Conservation (phyloP, 2,113 vertebrate genomes). For the Charadrius vociferus region DNA sequence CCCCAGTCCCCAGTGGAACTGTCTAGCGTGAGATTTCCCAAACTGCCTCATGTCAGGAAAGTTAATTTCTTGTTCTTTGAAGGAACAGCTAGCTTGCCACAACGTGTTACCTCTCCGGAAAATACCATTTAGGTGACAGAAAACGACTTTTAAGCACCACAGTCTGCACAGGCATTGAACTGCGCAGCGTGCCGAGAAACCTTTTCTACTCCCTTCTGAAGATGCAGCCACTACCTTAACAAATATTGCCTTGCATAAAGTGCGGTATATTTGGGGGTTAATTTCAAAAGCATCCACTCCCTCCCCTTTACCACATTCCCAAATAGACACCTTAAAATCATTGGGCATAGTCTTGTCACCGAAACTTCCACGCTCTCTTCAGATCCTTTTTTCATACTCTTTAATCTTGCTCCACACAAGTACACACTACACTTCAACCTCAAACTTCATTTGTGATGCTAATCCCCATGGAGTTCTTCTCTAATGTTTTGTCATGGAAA, state of each 20-base stretch:
- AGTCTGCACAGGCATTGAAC: not conserved
- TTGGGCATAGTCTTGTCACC: not conserved
- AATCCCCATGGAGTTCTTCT: conserved; percentile 64
- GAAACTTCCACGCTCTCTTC: conserved; percentile 29
- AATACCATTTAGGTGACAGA: not conserved
- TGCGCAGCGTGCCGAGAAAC: conserved; percentile 18
- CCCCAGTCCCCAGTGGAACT: not conserved
- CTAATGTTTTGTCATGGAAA: conserved; percentile 71
- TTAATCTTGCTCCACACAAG: conserved; percentile 43
- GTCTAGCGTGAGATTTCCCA: not conserved
- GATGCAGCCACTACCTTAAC: not conserved
- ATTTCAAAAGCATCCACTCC: not conserved
- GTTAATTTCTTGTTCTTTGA: conserved; percentile 42
- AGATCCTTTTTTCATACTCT: conserved; percentile 34
- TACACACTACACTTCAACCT: conserved; percentile 61
- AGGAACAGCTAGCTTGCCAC: conserved; percentile 45
- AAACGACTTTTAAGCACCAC: not conserved
- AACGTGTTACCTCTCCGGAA: conserved; percentile 46
- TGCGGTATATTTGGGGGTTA: not conserved
- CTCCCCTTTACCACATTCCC: not conserved
- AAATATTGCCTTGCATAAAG: not conserved
- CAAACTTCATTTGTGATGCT: conserved; percentile 69
- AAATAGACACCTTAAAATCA: conserved; percentile 15
- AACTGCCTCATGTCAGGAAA: conserved; percentile 7
- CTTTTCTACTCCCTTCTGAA: conserved; percentile 6